Conservation (phyloP, 2,113 vertebrate genomes). For the Erythrocercus mccallii region DNA sequence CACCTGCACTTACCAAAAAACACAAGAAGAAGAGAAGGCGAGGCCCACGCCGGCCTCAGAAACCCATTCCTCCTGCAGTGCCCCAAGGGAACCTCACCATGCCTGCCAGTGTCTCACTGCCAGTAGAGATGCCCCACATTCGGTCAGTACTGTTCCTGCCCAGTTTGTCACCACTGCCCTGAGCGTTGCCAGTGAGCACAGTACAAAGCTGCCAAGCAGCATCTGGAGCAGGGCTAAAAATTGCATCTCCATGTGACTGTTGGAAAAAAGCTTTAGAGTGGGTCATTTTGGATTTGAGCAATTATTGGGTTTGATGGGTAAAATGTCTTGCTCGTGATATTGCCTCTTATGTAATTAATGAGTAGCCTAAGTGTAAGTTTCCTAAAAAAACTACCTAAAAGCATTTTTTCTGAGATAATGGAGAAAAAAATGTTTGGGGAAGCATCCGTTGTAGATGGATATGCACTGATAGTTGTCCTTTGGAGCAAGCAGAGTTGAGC, state of each 20-base stretch:
- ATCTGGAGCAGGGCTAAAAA: background rate
- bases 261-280: background rate
- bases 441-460: background rate
- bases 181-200: rapidly evolving
- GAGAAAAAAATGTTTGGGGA: background rate
- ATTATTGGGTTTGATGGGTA: background rate
- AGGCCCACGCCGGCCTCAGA: slow-evolving; percentile 93
- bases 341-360: background rate
- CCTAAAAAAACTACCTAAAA: background rate
- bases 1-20: slow-evolving; percentile 99
- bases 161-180: background rate
- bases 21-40: slow-evolving; percentile 97
- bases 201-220: background rate
- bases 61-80: slow-evolving; percentile 95
- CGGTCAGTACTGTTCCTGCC: slow-evolving; percentile 73
- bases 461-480: background rate
- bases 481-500: background rate
- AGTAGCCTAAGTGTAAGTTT: background rate
- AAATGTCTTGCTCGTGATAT: background rate
- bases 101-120: slow-evolving; percentile 90
- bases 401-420: background rate
- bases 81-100: slow-evolving; percentile 98
- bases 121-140: slow-evolving; percentile 84
- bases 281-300: background rate
- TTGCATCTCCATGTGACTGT: background rate